A percentile compares a stretch with the other conserved stretches of the same genome.
Evolutionary conservation across 2,888 invertebrate species (phyloP).

Genomic region (Lycaena phlaeas): DNA sequence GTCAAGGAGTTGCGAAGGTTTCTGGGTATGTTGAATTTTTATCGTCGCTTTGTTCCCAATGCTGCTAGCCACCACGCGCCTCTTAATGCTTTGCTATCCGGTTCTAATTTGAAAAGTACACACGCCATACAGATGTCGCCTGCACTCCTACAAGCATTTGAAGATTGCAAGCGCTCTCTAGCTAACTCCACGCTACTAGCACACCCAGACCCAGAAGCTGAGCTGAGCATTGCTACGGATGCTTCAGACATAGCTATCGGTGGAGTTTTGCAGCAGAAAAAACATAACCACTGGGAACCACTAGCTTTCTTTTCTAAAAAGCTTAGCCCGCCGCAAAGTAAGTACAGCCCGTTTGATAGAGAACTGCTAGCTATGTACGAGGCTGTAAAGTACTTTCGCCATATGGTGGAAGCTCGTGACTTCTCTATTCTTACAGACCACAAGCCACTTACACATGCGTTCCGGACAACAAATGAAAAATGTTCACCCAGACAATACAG

Average conservation of each 20-base stretch:
- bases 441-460: too few species aligned
- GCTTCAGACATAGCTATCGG: slow-evolving; percentile 40
- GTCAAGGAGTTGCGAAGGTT: slow-evolving; percentile 19
- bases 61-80: slow-evolving; percentile 13
- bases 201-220: slow-evolving; percentile 27
- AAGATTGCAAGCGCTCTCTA: slow-evolving; percentile 25
- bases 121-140: slow-evolving; percentile 21
- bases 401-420: too few species aligned
- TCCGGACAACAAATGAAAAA: too few species aligned
- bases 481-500: too few species aligned
- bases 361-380: too few species aligned
- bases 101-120: slow-evolving; percentile 24
- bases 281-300: slow-evolving; percentile 24
- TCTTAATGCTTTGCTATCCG: slow-evolving; percentile 13
- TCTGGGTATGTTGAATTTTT: slow-evolving; percentile 34
- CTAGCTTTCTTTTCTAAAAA: slow-evolving; percentile 36
- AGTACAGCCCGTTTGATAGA: too few species aligned
- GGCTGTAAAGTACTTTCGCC: too few species aligned
- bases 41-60: slow-evolving; percentile 26
- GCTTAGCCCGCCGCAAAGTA: slow-evolving; percentile 27
- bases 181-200: slow-evolving; percentile 27
- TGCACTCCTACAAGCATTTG: slow-evolving; percentile 21
- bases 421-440: too few species aligned
- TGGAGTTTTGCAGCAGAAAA: slow-evolving; percentile 34
- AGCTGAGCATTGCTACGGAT: slow-evolving; percentile 30